phyloP scores from a whole-genome alignment of 2,797 vertebrate species.

The Phrynocephalus forsythii region DNA sequence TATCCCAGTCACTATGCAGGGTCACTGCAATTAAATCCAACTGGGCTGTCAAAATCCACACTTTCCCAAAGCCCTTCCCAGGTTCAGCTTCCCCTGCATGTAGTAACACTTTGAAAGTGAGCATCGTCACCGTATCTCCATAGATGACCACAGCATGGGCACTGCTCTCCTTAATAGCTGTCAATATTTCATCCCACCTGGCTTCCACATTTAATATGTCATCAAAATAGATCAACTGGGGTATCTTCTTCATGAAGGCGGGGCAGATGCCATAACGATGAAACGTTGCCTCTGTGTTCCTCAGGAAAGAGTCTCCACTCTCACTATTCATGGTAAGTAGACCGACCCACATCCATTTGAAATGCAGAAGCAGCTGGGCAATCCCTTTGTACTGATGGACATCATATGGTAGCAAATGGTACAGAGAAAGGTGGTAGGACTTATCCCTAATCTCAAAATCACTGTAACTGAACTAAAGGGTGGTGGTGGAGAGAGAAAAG shows the following conservation, averaged over 20 bases:
- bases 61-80: slow-evolving; percentile 14
- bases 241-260: slow-evolving; percentile 11
- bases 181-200: neutral
- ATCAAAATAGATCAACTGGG: neutral
- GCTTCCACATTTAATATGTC: neutral
- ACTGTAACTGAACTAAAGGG: slow-evolving; percentile 5
- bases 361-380: neutral
- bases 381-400: slow-evolving; percentile 10
- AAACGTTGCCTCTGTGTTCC: neutral
- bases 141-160: slow-evolving; percentile 11
- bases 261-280: neutral
- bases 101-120: slow-evolving; percentile 10
- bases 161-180: neutral
- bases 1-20: neutral
- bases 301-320: neutral
- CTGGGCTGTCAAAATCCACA: slow-evolving; percentile 23
- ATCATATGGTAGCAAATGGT: slow-evolving; percentile 10
- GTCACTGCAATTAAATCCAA: slow-evolving; percentile 6
- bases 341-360: slow-evolving; percentile 25
- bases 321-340: neutral
- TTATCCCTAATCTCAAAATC: neutral
- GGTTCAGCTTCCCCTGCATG: neutral
- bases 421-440: neutral
- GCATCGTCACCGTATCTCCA: slow-evolving; percentile 15
- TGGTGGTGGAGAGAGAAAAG: neutral